phyloP scores from a whole-genome alignment of 2,888 invertebrate species.

The Urechis unicinctus region DNA sequence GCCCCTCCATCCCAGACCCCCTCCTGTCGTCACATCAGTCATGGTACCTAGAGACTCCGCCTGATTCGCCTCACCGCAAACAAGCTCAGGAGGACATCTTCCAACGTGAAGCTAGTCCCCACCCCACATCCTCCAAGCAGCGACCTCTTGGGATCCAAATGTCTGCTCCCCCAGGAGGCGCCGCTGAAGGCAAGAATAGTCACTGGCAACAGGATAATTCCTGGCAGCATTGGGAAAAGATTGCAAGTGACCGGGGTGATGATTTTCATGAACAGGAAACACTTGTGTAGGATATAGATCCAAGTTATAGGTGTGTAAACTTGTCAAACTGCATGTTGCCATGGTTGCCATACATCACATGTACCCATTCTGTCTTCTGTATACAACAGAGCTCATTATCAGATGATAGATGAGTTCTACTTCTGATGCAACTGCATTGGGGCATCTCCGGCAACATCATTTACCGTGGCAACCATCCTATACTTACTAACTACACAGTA shows the following conservation, averaged over 20 bases:
- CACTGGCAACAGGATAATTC: constrained; percentile 32
- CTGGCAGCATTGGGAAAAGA: constrained; percentile 37
- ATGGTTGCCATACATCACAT: too few relatives aligned
- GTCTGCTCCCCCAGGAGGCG: not conserved
- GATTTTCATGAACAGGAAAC: constrained; percentile 38
- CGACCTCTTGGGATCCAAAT: constrained; percentile 26
- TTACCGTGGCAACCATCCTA: too few relatives aligned
- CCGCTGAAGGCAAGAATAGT: not conserved
- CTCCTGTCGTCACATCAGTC: constrained; percentile 21
- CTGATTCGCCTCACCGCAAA: constrained; percentile 6
- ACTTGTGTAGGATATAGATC: constrained; percentile 25
- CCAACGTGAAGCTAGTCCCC: too few relatives aligned
- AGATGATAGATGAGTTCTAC: too few relatives aligned
- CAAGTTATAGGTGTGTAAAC: too few relatives aligned
- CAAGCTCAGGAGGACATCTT: not conserved
- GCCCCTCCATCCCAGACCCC: constrained; percentile 34
- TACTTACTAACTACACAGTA: too few relatives aligned
- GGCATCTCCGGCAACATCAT: too few relatives aligned
- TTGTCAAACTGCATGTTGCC: too few relatives aligned
- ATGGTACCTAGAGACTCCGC: constrained; percentile 18
- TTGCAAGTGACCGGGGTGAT: constrained; percentile 27
- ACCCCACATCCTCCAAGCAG: constrained; percentile 15
- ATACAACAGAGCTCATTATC: too few relatives aligned
- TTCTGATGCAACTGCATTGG: too few relatives aligned
- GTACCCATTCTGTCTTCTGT: too few relatives aligned